Conservation (phyloP, 2,888 invertebrate genomes). For the Meteorus colon region DNA sequence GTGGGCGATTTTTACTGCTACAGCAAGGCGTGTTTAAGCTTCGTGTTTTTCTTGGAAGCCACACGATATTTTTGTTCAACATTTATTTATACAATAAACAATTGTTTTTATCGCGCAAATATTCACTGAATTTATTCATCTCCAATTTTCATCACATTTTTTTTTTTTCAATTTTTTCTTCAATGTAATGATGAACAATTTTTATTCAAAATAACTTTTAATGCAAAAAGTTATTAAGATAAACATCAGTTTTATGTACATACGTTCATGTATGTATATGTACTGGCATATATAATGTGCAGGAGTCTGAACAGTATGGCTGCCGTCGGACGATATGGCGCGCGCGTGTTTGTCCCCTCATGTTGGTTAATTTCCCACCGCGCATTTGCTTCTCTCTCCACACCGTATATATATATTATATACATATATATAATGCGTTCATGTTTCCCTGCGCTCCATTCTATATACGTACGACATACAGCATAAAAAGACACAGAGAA, state of each 20-base stretch:
- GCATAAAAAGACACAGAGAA: neutral
- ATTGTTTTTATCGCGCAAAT: neutral
- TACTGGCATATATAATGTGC: neutral
- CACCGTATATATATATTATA: neutral
- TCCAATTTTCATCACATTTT: neutral
- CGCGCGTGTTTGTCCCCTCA: conserved; percentile 48
- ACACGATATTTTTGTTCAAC: conserved; percentile 13
- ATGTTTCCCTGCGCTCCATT: neutral
- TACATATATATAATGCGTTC: neutral
- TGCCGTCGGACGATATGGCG: conserved; percentile 64
- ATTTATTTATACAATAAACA: neutral
- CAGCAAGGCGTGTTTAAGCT: conserved; percentile 27
- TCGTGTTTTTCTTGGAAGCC: conserved; percentile 23
- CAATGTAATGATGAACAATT: neutral
- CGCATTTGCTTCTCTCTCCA: conserved; percentile 48
- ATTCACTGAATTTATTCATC: neutral
- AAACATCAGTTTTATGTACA: neutral
- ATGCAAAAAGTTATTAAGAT: conserved; percentile 14
- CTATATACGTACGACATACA: neutral
- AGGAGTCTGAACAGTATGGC: conserved; percentile 55
- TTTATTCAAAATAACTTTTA: conserved; percentile 5
- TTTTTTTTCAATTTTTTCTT: neutral
- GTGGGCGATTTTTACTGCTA: conserved; percentile 41
- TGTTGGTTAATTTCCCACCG: conserved; percentile 48
- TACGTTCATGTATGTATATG: neutral